phyloP scores from a whole-genome alignment of 2,797 vertebrate species.

The Pseudomugil tenellus region DNA sequence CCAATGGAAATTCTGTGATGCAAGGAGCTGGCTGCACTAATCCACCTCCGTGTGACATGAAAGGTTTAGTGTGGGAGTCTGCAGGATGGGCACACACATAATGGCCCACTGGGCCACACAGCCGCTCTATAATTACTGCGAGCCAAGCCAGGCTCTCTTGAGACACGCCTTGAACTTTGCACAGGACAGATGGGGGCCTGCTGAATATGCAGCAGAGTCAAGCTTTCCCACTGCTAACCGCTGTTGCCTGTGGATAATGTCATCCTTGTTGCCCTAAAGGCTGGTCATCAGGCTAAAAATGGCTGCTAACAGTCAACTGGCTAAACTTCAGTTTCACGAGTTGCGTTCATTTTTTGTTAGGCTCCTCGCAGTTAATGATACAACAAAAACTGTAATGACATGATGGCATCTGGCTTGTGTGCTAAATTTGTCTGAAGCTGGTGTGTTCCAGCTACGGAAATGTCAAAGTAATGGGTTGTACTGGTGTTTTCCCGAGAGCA shows the following conservation, averaged over 20 bases:
- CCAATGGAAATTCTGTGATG: constrained; percentile 51
- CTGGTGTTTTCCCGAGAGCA: constrained; percentile 23
- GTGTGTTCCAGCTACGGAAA: constrained; percentile 21
- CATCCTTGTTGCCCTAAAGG: constrained; percentile 73
- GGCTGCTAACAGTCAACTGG: constrained; percentile 62
- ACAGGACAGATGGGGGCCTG: constrained; percentile 78
- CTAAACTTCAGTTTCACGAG: constrained; percentile 48
- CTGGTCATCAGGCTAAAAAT: constrained; percentile 73
- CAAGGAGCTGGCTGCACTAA: constrained; percentile 55
- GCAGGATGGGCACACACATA: constrained; percentile 66
- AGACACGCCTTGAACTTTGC: constrained; percentile 84
- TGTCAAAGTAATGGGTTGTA: constrained; percentile 24
- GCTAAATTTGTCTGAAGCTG: constrained; percentile 27
- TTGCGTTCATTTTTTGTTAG: constrained; percentile 44
- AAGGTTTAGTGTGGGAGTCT: constrained; percentile 73
- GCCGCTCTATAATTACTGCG: constrained; percentile 83
- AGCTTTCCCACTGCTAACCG: constrained; percentile 77
- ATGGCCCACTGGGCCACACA: constrained; percentile 74
- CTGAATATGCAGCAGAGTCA: constrained; percentile 73
- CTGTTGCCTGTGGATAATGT: constrained; percentile 78
- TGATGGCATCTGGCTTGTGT: constrained; percentile 43
- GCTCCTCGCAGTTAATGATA: constrained; percentile 35
- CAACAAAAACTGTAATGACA: constrained; percentile 45
- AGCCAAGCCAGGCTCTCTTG: constrained; percentile 74
- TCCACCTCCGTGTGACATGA: constrained; percentile 66